Conservation (phyloP, 2,888 invertebrate genomes). For the Aspidiotus rigidus region DNA sequence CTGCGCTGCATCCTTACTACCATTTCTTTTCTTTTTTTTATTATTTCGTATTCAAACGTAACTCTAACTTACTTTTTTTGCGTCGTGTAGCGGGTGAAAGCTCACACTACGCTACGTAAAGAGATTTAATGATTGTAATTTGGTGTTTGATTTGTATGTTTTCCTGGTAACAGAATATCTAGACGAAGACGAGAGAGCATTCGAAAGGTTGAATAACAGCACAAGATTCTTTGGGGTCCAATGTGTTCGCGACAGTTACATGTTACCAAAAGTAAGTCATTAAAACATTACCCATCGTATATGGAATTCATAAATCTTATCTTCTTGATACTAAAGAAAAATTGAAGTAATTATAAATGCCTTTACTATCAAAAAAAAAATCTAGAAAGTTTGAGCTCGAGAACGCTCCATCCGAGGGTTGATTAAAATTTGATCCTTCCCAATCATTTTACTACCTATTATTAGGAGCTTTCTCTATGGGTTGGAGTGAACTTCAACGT, state of each 20-base stretch:
- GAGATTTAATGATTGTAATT: background rate
- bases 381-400: too few relatives aligned
- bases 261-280: conserved; percentile 26
- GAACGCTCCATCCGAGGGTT: too few relatives aligned
- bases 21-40: background rate
- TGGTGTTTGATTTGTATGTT: background rate
- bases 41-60: background rate
- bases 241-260: conserved; percentile 24
- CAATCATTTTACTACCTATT: too few relatives aligned
- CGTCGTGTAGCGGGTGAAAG: background rate
- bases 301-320: too few relatives aligned
- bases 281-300: too few relatives aligned
- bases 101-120: too few relatives aligned
- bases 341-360: too few relatives aligned
- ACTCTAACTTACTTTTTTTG: background rate
- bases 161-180: conserved; percentile 44
- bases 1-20: background rate
- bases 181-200: conserved; percentile 48
- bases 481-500: too few relatives aligned
- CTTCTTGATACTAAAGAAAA: too few relatives aligned
- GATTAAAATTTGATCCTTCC: too few relatives aligned
- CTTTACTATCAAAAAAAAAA: too few relatives aligned
- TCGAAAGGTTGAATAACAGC: conserved; percentile 46
- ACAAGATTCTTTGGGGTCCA: conserved; percentile 26
- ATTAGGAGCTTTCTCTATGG: too few relatives aligned